These are phyloP conservation scores for Asteroscopus sphinx DNA, from an alignment of 2,888 invertebrate genomes.

Conservation along the genomic window DNA sequence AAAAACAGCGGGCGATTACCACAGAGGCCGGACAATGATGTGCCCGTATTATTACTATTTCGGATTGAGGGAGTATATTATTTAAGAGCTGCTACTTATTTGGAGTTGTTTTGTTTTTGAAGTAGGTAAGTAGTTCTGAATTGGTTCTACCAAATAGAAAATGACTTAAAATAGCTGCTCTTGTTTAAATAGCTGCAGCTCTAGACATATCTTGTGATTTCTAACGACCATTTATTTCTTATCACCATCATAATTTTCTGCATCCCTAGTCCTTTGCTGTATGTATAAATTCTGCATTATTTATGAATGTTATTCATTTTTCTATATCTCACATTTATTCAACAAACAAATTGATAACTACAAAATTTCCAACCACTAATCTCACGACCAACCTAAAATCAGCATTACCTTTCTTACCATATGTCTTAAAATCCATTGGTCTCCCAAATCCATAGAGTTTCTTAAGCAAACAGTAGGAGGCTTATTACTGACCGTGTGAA, in stretches of 20 bases:
- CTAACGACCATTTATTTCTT: no score
- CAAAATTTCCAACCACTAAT: neutral
- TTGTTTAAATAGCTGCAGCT: no score
- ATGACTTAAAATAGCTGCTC: no score
- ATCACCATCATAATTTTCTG: no score
- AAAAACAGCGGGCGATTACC: slow-evolving; percentile 82
- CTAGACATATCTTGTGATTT: no score
- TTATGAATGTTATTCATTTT: no score
- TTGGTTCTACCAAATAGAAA: no score
- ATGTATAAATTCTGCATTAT: no score
- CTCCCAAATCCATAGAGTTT: slow-evolving; percentile 10
- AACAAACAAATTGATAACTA: slow-evolving; percentile 19
- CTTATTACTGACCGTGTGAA: slow-evolving; percentile 75
- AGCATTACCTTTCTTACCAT: fast-evolving
- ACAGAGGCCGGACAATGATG: slow-evolving; percentile 74
- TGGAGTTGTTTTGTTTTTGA: no score
- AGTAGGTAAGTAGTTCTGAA: no score
- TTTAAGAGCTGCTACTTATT: neutral
- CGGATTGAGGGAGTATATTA: slow-evolving; percentile 21
- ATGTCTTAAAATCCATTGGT: slow-evolving; percentile 27
- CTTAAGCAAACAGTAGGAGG: slow-evolving; percentile 65
- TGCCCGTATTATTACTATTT: slow-evolving; percentile 82
- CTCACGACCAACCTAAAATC: neutral
- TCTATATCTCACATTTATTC: slow-evolving; percentile 12
- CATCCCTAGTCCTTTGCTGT: no score